phyloP scores from a whole-genome alignment of 2,797 vertebrate genomes.

The Molossus molossus region DNA sequence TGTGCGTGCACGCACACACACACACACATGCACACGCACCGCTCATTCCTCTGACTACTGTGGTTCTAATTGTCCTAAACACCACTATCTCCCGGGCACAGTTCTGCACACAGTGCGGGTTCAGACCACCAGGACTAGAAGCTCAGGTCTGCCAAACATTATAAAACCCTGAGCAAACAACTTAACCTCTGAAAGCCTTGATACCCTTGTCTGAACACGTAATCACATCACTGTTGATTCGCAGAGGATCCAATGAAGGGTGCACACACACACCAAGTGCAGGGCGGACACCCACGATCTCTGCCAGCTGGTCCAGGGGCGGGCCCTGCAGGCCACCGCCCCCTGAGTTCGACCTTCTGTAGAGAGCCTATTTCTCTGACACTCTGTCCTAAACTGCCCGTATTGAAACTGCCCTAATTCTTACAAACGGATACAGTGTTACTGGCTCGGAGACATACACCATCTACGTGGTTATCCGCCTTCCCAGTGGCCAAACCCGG shows the following conservation, averaged over 20 bases:
- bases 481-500: background rate
- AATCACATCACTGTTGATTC: background rate
- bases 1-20: background rate
- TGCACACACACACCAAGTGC: fast-evolving
- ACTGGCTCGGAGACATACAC: background rate
- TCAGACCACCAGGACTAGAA: background rate
- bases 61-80: background rate
- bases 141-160: background rate
- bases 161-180: background rate
- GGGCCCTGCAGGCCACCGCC: fast-evolving
- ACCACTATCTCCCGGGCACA: background rate
- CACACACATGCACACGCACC: background rate
- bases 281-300: background rate
- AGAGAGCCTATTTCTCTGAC: background rate
- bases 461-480: background rate
- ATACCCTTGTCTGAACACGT: background rate
- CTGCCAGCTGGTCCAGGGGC: too few species aligned
- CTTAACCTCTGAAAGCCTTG: background rate
- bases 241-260: background rate
- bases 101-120: fast-evolving
- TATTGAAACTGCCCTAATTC: background rate
- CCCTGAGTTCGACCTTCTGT: background rate
- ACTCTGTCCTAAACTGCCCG: background rate
- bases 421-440: background rate
- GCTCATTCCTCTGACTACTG: background rate